Evolutionary conservation across 2,888 invertebrate genomes (phyloP).

Genomic region (Meteorus cinctellus): DNA sequence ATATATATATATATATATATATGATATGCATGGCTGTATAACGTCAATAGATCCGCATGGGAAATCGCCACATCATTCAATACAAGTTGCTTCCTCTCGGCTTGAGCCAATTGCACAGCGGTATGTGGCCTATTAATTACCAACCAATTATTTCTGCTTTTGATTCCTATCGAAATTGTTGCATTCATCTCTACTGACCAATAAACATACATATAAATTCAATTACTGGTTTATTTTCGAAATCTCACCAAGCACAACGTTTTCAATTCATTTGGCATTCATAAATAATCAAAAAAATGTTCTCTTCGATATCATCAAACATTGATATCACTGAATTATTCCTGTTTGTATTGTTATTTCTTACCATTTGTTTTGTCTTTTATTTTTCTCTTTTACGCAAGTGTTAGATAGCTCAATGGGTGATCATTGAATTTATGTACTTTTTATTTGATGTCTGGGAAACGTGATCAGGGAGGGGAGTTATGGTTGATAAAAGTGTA

Average conservation of each 20-base stretch:
- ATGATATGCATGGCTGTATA: background rate
- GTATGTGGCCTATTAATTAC: slow-evolving; percentile 17
- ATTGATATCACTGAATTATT: background rate
- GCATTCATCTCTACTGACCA: background rate
- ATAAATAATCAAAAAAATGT: no score
- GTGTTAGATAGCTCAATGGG: background rate
- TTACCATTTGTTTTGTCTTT: background rate
- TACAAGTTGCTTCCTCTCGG: slow-evolving; percentile 13
- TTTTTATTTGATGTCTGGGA: background rate
- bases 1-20: slow-evolving; percentile 13
- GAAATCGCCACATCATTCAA: slow-evolving; percentile 3
- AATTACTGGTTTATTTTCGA: no score
- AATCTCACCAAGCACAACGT: no score
- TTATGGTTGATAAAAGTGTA: background rate
- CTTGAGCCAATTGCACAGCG: background rate
- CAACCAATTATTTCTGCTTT: background rate
- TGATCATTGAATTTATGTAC: background rate
- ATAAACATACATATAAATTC: no score
- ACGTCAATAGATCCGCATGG: background rate
- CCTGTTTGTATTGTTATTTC: background rate
- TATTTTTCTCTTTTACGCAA: background rate
- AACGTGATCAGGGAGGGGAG: background rate
- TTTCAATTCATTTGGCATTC: no score
- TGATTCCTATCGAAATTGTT: background rate
- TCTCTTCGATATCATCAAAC: background rate